Evolutionary conservation across 1,140 invertebrate genomes (phyloP), one percentile per base, ranked within the genome.

Genomic region (Drosophila miranda): DNA sequence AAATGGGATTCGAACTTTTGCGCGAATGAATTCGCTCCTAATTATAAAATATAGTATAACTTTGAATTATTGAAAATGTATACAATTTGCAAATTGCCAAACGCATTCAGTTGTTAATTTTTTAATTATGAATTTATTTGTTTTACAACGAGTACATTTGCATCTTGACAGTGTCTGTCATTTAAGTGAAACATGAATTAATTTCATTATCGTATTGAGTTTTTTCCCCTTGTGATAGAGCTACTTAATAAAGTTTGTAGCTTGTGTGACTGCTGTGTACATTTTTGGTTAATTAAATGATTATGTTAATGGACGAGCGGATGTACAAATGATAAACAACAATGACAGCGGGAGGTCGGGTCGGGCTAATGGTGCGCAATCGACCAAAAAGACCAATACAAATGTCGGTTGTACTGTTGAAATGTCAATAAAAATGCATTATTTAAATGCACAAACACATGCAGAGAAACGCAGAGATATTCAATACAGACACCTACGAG

Each of bases 291-390:
- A 86, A 86, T 86, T 86, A 86, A 86, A 86, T 86, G 81, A 86
- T 86, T 86, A 86, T 86, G 82, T 86, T 86, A 86, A 87, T 86
- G 82, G 77, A 87, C 82, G 82, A 87, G 74, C 81, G 81, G 81
- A 84, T 86, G 82, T 81, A 70, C 79, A 70, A 72, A 73, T 73
- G 69, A 86, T 86, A 80, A 74, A 73, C 59, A 78, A 53, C 50
- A 52, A 67, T 34, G 70, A 60, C 64, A 52, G 21, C 51, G 28
- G 48, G 49, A 51, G 70, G 55, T 58, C 59, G 52, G 48, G 45
- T 45, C 41, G 16, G 28, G 58, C 44, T 60, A 77, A 63, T 77
- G 81, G 83, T 74, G 74, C 62, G 60, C 81, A 84, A 74, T 86
- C 73, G 70, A 86, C 81, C 81, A 79, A 55, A 62, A 66, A 77